These are phyloP conservation scores for Todus mexicanus DNA, from an alignment of 2,797 vertebrate genomes.

Conservation along the genomic window DNA sequence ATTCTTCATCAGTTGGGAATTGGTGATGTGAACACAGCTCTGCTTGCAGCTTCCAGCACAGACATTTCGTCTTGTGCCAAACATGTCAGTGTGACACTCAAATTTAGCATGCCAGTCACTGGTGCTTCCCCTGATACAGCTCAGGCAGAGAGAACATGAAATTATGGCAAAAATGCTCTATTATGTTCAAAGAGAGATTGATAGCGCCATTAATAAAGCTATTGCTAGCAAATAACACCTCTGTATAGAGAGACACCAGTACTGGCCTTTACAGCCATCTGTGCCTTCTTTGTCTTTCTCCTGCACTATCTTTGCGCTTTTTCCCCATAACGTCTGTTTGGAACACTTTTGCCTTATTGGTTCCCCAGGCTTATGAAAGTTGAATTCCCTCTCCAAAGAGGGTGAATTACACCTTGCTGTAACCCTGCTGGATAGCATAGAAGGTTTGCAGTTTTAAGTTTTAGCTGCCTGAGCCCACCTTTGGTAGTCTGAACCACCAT, in stretches of 20 bases:
- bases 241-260: background rate
- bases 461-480: background rate
- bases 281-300: background rate
- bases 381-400: background rate
- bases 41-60: background rate
- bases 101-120: conserved; percentile 42
- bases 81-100: conserved; percentile 46
- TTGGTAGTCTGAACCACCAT: background rate
- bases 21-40: conserved; percentile 2
- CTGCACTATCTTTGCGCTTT: background rate
- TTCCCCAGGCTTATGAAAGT: background rate
- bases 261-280: background rate
- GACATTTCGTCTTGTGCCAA: conserved; percentile 31
- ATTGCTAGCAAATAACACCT: conserved; percentile 26
- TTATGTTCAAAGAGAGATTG: conserved; percentile 34
- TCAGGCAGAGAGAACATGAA: background rate
- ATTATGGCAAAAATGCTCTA: conserved; percentile 18
- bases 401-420: background rate
- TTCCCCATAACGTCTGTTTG: background rate
- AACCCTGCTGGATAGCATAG: background rate
- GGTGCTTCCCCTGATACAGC: background rate
- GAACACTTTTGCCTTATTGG: background rate
- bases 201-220: conserved; percentile 35
- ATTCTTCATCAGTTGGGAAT: background rate
- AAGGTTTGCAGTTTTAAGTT: background rate